Conservation (phyloP, 2,797 vertebrate genomes). For the Pseudomugil tenellus region DNA sequence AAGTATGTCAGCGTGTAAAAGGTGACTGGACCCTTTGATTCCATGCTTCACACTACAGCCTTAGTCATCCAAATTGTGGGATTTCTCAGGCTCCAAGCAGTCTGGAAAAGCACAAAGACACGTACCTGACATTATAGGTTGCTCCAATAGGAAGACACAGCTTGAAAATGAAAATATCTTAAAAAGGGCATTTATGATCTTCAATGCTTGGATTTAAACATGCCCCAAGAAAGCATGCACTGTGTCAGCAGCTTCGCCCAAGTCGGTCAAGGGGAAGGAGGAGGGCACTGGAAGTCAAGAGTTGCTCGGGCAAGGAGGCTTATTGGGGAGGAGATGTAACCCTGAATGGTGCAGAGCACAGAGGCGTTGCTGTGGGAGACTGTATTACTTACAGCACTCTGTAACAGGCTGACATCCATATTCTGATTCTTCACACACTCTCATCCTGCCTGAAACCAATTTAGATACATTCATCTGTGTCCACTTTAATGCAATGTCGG, state of each 20-base stretch:
- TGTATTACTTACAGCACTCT: constrained; percentile 50
- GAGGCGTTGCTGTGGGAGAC: constrained; percentile 58
- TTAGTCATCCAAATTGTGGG: constrained; percentile 56
- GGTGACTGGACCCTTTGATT: constrained; percentile 51
- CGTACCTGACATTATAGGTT: constrained; percentile 28
- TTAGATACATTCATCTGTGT: constrained; percentile 77
- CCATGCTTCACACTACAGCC: constrained; percentile 15
- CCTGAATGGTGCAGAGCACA: constrained; percentile 63
- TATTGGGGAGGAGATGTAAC: constrained; percentile 37
- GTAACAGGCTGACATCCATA: constrained; percentile 59
- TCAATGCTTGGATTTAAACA: constrained; percentile 38
- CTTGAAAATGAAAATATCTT: constrained; percentile 50
- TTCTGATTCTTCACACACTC: constrained; percentile 66
- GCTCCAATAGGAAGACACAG: constrained; percentile 24
- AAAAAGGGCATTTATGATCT: constrained; percentile 44
- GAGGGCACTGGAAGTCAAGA: constrained; percentile 33
- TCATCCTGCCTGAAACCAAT: constrained; percentile 62
- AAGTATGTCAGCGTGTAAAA: constrained; percentile 54
- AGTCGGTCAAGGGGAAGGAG: constrained; percentile 37
- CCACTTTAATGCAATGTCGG: constrained; percentile 74
- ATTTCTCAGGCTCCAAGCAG: constrained; percentile 53
- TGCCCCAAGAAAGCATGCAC: constrained; percentile 25
- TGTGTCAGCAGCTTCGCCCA: constrained; percentile 30
- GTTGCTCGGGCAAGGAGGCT: constrained; percentile 30
- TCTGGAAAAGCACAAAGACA: constrained; percentile 46